phyloP scores from a whole-genome alignment of 1,140 invertebrate species.

The Camponotus pennsylvanicus region DNA sequence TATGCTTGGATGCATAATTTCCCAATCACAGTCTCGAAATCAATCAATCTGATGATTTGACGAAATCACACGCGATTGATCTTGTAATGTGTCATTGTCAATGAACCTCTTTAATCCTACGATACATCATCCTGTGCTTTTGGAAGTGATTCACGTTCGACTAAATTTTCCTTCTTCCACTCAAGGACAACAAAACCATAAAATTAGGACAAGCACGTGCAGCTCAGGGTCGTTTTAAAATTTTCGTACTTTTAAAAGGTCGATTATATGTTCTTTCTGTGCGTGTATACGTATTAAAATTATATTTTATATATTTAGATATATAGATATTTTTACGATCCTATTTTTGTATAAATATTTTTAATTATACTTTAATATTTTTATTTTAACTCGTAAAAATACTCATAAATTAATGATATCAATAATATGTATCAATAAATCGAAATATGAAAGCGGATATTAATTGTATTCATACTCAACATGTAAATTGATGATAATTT shows the following conservation, averaged over 20 bases:
- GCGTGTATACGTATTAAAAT: neutral
- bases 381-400: neutral
- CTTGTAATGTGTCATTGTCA: neutral
- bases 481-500: conserved; percentile 37
- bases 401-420: conserved; percentile 15
- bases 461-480: conserved; percentile 19
- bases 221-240: neutral
- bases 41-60: conserved; percentile 33
- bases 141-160: conserved; percentile 1
- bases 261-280: neutral
- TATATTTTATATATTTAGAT: neutral
- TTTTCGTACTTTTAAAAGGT: neutral
- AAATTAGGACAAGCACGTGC: conserved; percentile 11
- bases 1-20: neutral
- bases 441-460: conserved; percentile 34
- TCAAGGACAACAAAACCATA: neutral
- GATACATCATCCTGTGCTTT: conserved; percentile 17
- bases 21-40: neutral
- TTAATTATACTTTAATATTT: neutral
- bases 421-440: conserved; percentile 35
- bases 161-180: conserved; percentile 6
- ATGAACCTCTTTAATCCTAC: neutral
- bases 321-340: neutral
- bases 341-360: neutral
- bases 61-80: conserved; percentile 1